Evolutionary conservation across 2,113 vertebrate genomes (phyloP), one percentile per base, ranked within the genome.

Genomic region (Vulpes vulpes): DNA sequence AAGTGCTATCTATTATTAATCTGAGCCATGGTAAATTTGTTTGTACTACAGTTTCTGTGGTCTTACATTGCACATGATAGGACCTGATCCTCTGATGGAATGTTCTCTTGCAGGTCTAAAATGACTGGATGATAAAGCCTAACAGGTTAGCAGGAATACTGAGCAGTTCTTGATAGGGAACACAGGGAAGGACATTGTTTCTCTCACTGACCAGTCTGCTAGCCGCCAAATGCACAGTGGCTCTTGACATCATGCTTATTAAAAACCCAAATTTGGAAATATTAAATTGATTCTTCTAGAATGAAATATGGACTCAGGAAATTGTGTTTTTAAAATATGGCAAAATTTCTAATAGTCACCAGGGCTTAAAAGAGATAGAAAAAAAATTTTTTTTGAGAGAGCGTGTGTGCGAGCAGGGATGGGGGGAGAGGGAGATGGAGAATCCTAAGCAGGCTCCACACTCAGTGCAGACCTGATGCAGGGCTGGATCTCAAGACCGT

Each of bases 1-100:
- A 64, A 73, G 17, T 20, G 6, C 65, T 97, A 97, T 94, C 95
- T 92, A 27, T 76, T 93, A 81, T 94, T 92, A 96, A 97, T 84
- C 92, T 92, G 87, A 96, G 78, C 69, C 88, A 62, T 1, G 15
- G 86, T 82, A 84, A 97, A 88, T 95, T 86, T 97, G 95, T 97
- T 97, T 96, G 91, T 74, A 86, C 90, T 73, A 51, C n/a, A 73
- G 92, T 97, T 92, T 96, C 95, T 96, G 62, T 67, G 81, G 65
- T 86, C 93, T 98, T 96, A 95, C 73, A 62, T 82, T 90, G 76
- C 96, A 97, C 96, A 97, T 94, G 95, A 92, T 91, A 95, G 96
- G 97, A 94, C 30, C 81, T 64, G 87, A 89, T 95, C 84, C n/a
- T 55, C 57, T 71, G 51, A 74, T 71, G 91, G 96, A 96, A 98